Evolutionary conservation across 2,888 invertebrate species (phyloP).

Genomic region (Tridacna crocea): DNA sequence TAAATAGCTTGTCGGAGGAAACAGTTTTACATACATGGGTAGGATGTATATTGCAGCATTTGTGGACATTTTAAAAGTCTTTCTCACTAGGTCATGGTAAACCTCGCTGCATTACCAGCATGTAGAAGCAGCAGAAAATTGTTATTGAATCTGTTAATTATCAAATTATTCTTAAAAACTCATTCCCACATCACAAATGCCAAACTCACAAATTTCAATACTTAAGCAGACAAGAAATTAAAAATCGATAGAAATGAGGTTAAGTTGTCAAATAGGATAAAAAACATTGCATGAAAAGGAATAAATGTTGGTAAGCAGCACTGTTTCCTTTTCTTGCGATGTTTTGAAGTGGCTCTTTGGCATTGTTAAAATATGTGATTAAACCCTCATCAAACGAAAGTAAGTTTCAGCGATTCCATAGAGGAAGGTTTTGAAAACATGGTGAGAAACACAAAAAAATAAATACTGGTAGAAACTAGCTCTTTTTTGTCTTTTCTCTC

Average conservation of each 20-base stretch:
- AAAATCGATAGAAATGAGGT: background rate
- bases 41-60: constrained; percentile 2
- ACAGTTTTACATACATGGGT: background rate
- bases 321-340: background rate
- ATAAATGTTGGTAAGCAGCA: background rate
- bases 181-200: too few species aligned
- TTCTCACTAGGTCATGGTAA: background rate
- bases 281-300: background rate
- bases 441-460: background rate
- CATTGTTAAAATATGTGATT: background rate
- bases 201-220: too few species aligned
- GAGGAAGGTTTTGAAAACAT: background rate
- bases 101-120: background rate
- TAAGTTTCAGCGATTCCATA: background rate
- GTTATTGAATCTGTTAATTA: too few species aligned
- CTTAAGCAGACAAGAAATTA: too few species aligned
- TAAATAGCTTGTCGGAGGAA: background rate
- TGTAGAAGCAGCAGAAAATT: too few species aligned
- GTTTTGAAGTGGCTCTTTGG: background rate
- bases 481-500: too few species aligned
- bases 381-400: too few species aligned
- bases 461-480: too few species aligned
- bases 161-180: too few species aligned
- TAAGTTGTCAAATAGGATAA: background rate
- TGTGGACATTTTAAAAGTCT: background rate